phyloP scores from a whole-genome alignment of 2,797 vertebrate species.

The Gallirallus australis region DNA sequence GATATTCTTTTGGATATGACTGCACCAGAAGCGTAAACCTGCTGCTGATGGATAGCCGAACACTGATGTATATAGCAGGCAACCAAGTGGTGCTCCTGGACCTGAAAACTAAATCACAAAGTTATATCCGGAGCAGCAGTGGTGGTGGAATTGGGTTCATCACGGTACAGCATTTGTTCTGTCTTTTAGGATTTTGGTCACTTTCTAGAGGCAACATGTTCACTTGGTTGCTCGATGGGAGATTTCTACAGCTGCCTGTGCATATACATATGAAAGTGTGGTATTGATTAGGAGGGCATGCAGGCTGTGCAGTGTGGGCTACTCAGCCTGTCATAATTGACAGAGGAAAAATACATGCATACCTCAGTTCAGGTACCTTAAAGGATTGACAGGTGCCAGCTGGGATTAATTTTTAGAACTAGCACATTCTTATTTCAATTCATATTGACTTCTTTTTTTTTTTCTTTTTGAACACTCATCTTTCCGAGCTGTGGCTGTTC shows the following conservation, averaged over 20 bases:
- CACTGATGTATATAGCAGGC: slow-evolving; percentile 88
- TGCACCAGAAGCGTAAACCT: slow-evolving; percentile 87
- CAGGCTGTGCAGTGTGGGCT: neutral
- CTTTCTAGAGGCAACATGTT: neutral
- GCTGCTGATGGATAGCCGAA: slow-evolving; percentile 84
- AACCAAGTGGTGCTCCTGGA: slow-evolving; percentile 87
- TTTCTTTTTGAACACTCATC: neutral
- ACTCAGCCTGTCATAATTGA: neutral
- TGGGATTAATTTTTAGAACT: neutral
- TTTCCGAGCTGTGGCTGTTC: neutral
- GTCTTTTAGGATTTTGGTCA: neutral
- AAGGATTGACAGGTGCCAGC: neutral
- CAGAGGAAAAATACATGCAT: neutral
- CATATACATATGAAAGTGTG: neutral
- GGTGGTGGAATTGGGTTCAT: slow-evolving; percentile 89
- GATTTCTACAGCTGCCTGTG: neutral
- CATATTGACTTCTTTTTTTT: neutral
- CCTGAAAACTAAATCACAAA: slow-evolving; percentile 82
- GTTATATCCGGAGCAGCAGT: slow-evolving; percentile 85
- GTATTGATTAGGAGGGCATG: neutral
- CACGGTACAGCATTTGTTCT: slow-evolving; percentile 75
- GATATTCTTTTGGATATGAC: slow-evolving; percentile 95
- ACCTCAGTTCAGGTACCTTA: neutral
- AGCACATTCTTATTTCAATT: neutral
- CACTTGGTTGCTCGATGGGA: neutral